A percentile compares a stretch with the other conserved stretches of the same genome.
These are phyloP conservation scores for Sesamia nonagrioides DNA, from an alignment of 1,140 invertebrate species.

Conservation along the genomic window DNA sequence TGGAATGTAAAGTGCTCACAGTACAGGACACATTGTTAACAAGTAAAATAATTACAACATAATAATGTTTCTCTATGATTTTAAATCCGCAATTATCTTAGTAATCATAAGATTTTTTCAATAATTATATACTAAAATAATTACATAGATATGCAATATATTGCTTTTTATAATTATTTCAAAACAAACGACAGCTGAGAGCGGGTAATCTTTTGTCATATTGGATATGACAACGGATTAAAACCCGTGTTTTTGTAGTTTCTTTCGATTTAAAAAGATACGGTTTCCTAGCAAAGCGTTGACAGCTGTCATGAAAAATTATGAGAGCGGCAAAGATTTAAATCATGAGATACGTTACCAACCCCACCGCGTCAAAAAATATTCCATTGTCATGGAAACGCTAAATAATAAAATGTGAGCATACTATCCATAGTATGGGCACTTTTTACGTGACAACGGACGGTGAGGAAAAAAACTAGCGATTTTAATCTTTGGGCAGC, in stretches of 20 bases:
- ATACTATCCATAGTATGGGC: too few relatives aligned
- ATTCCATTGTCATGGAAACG: too few relatives aligned
- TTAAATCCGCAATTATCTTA: constrained; percentile 19
- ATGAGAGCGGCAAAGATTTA: too few relatives aligned
- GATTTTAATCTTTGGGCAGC: too few relatives aligned
- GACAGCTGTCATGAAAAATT: too few relatives aligned
- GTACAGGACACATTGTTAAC: constrained; percentile 8
- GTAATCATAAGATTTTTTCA: constrained; percentile 22
- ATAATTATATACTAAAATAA: background rate
- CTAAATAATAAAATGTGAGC: too few relatives aligned
- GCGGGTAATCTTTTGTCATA: background rate
- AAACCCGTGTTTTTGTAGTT: background rate
- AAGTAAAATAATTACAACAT: constrained; percentile 22
- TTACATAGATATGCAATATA: constrained; percentile 28
- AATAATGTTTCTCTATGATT: constrained; percentile 3
- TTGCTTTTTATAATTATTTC: constrained; percentile 30
- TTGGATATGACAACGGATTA: background rate
- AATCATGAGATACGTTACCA: too few relatives aligned
- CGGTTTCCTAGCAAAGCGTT: too few relatives aligned
- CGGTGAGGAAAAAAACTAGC: too few relatives aligned
- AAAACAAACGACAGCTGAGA: background rate
- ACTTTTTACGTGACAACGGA: too few relatives aligned
- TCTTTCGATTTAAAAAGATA: background rate
- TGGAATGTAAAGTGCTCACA: constrained; percentile 12
- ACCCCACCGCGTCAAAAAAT: too few relatives aligned